phyloP scores from a whole-genome alignment of 2,113 vertebrate species.

The Cyphomyrus plagiostoma region DNA sequence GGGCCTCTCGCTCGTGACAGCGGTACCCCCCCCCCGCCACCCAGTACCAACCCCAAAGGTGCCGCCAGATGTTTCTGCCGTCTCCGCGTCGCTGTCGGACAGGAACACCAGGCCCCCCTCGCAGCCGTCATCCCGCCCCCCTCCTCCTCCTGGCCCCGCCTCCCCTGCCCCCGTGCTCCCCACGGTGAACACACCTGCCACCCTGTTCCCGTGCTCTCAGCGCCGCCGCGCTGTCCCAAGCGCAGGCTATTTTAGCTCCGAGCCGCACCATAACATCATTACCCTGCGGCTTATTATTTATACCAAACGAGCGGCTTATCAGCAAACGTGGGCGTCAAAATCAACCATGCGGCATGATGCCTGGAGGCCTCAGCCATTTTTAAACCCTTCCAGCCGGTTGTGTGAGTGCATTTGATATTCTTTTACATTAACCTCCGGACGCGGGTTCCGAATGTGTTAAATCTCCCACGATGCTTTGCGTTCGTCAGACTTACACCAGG shows the following conservation, averaged over 20 bases:
- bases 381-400: not conserved
- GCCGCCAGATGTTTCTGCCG: not conserved
- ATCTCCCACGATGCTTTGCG: not conserved
- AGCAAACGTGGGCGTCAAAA: not conserved
- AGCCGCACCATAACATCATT: not conserved
- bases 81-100: not conserved
- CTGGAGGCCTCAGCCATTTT: not conserved
- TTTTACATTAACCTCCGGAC: not conserved
- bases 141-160: not conserved
- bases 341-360: not conserved
- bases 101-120: not conserved
- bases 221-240: not conserved
- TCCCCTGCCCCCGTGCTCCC: not conserved
- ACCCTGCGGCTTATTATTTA: not conserved
- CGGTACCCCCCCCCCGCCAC: conserved; percentile 26
- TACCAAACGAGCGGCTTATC: not conserved
- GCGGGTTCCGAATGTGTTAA: not conserved
- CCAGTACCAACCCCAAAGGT: not conserved
- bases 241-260: not conserved
- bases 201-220: not conserved
- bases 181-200: not conserved
- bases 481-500: not conserved
- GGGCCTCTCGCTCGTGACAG: conserved; percentile 22
- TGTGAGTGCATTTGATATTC: not conserved
- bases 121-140: not conserved